These are phyloP conservation scores for Trichonephila clavata DNA, from an alignment of 1,140 invertebrate genomes.

Conservation along the genomic window DNA sequence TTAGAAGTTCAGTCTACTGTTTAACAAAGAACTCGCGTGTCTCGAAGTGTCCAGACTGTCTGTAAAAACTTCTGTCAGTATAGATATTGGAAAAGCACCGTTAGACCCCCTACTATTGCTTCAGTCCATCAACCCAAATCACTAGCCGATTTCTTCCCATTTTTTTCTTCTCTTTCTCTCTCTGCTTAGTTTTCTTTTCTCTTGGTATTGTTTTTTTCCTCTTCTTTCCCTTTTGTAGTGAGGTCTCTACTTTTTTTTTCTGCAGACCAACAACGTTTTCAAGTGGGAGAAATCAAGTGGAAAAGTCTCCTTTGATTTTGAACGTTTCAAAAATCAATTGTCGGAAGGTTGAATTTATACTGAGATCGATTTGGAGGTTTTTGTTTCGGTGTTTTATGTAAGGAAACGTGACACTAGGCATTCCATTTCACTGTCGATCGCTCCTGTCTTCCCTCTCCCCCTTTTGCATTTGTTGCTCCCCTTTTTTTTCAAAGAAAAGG, in stretches of 20 bases:
- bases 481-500: conserved; percentile 46
- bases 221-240: conserved; percentile 30
- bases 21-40: conserved; percentile 48
- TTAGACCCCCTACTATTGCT: conserved; percentile 54
- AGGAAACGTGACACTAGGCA: conserved; percentile 67
- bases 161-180: neutral
- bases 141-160: conserved; percentile 62
- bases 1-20: conserved; percentile 37
- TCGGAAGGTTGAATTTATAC: conserved; percentile 66
- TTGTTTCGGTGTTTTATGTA: conserved; percentile 58
- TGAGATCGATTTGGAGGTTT: conserved; percentile 59
- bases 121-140: conserved; percentile 69
- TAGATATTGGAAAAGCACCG: conserved; percentile 49
- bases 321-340: conserved; percentile 74
- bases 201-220: conserved; percentile 44
- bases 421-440: conserved; percentile 62
- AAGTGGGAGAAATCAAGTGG: conserved; percentile 63
- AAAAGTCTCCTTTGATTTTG: conserved; percentile 65
- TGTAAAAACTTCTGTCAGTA: conserved; percentile 59
- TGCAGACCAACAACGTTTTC: conserved; percentile 49
- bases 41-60: conserved; percentile 32
- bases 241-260: conserved; percentile 39
- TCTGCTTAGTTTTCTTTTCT: conserved; percentile 35
- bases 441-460: neutral
- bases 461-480: conserved; percentile 63